Evolutionary conservation across 2,888 invertebrate species (phyloP).

Genomic region (Gymnocheta viridis): DNA sequence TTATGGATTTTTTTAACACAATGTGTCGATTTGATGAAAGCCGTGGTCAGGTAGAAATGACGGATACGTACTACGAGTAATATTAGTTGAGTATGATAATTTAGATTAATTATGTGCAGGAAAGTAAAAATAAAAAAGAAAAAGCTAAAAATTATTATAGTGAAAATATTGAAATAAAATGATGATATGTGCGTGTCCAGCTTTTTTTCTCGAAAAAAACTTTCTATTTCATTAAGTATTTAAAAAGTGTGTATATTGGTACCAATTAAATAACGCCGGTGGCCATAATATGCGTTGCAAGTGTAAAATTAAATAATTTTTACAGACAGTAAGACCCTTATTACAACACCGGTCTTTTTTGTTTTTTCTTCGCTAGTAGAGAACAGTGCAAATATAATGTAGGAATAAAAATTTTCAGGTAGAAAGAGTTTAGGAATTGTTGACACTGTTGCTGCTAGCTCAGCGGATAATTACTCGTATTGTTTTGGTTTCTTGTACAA

Average conservation of each 20-base stretch:
- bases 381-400: no score
- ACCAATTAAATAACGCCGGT: background rate
- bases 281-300: background rate
- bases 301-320: no score
- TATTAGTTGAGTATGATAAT: background rate
- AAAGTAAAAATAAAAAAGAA: conserved; percentile 10
- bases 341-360: no score
- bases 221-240: conserved; percentile 28
- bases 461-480: no score
- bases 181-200: background rate
- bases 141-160: background rate
- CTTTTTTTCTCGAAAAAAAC: background rate
- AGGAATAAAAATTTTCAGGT: no score
- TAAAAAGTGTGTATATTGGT: background rate
- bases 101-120: conserved; percentile 5
- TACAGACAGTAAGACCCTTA: no score
- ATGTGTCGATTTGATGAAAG: no score
- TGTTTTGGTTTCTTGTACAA: no score
- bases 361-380: no score
- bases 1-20: no score
- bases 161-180: conserved; percentile 14
- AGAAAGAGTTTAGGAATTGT: no score
- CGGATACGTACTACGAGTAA: conserved; percentile 8
- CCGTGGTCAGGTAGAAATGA: conserved; percentile 38
- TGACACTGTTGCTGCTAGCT: no score